Percentiles rank a stretch among this genome's conserved stretches.
Conservation (phyloP, 2,797 vertebrate species). For the Tapera naevia region DNA sequence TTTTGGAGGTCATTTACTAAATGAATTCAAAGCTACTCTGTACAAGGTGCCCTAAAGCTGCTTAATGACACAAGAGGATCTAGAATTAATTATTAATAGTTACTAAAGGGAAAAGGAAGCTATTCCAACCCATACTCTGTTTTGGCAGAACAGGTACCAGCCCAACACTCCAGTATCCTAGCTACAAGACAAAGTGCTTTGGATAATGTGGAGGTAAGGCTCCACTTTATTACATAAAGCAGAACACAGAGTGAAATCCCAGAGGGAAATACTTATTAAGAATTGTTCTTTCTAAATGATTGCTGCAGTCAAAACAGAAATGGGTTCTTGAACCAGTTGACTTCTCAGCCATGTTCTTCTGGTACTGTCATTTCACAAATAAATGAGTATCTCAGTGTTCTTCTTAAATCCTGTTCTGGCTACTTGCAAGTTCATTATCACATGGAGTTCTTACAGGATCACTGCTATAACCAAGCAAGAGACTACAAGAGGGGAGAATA, state of each 20-base stretch:
- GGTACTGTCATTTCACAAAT: background rate
- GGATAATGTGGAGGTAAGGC: background rate
- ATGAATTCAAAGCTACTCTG: background rate
- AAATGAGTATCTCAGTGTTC: background rate
- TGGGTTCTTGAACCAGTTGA: background rate
- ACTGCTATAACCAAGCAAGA: background rate
- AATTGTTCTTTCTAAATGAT: background rate
- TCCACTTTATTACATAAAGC: background rate
- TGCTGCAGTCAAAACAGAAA: background rate
- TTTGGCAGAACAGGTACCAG: constrained; percentile 14
- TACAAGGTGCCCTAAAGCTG: constrained; percentile 26
- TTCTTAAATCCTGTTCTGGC: background rate
- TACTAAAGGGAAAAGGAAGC: constrained; percentile 42
- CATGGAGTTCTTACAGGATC: background rate
- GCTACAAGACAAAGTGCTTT: background rate
- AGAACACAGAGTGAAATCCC: background rate
- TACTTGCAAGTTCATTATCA: background rate
- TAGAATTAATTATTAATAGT: constrained; percentile 57
- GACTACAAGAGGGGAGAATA: background rate
- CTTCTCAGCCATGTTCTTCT: background rate
- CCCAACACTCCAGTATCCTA: background rate
- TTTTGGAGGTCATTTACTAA: constrained; percentile 8
- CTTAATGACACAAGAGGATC: background rate
- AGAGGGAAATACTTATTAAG: constrained; percentile 12
- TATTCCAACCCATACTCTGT: constrained; percentile 29